Evolutionary conservation across 92 coral and sea anemone species (phyloP), one percentile per base, ranked within the genome.

Genomic region (Zoanthus sansibaricus): DNA sequence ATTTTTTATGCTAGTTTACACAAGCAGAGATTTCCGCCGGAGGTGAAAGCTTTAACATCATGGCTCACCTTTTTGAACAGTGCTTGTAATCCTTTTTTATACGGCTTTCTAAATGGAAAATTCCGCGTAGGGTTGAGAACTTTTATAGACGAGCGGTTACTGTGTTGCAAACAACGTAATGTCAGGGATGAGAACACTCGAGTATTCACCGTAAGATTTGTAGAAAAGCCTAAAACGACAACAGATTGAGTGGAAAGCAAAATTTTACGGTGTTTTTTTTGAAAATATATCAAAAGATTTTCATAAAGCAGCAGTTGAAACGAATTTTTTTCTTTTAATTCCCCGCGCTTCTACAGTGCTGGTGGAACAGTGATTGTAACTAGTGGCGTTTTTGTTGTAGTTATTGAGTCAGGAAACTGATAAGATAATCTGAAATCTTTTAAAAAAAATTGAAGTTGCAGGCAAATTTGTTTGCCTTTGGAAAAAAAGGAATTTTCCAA

Each of bases 21-120:
- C 71, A 80, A 82, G 4, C 82, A 87, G 9, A 86, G 30, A 33
- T 87, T 93, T 55, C 93, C 98, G 21, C 79, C 85, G 12, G 86
- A 75, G 47, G 92, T 94, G 3, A 93, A 91, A 85, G 96, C 90
- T 0, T 72, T 92, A 30, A 91, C 94, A 1, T 87, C 91, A 55
- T 77, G 95, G 89, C 62, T 94, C 33, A 91, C 98, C 13, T 94
- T 94, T 78, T 92, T 94, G 3, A 94, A 94, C 86, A 88, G 94
- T 52, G 90, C 96, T 2, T 82, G 90, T 37, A 94, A 94, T 58
- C 98, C 98, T 4, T 94, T 94, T 56, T 77, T 94, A 64, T 94
- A 94, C 79, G 98, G 98, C 4, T 94, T 94, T 89, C 75, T 94
- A 32, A 94, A 94, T 25, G 94, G 95, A 31, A 89, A 79, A 78